Conservation (phyloP, 1,140 invertebrate genomes). For the Musca domestica region DNA sequence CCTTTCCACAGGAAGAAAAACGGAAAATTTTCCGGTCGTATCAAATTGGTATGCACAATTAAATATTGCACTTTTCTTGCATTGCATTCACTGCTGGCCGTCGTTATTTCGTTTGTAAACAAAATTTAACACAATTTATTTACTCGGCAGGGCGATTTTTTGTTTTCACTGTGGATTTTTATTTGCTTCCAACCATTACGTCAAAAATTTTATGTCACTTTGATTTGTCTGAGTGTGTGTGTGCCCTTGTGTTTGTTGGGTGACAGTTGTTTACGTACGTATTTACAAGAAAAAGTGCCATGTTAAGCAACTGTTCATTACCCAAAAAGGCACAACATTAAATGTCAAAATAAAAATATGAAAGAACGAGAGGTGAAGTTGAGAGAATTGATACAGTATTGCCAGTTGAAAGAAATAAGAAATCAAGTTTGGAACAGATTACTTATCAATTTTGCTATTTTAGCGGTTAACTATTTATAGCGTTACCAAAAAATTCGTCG, state of each 20-base stretch:
- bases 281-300: no score
- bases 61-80: background rate
- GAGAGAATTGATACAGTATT: no score
- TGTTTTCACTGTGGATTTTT: background rate
- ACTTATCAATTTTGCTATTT: no score
- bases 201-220: conserved; percentile 1
- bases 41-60: background rate
- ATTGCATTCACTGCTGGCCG: background rate
- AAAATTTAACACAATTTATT: background rate
- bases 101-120: background rate
- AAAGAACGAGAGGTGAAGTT: no score
- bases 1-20: background rate
- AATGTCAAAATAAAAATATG: no score
- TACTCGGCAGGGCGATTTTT: background rate
- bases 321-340: no score
- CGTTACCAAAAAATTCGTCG: no score
- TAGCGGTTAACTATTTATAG: no score
- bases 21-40: conserved; percentile 5
- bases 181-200: conserved; percentile 6
- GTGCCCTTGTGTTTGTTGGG: background rate
- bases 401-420: no score
- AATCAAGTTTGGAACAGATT: no score
- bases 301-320: no score
- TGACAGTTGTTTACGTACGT: no score
- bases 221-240: background rate